Evolutionary conservation across 1,140 invertebrate genomes (phyloP).

Genomic region (Lutraria rhynchaena): DNA sequence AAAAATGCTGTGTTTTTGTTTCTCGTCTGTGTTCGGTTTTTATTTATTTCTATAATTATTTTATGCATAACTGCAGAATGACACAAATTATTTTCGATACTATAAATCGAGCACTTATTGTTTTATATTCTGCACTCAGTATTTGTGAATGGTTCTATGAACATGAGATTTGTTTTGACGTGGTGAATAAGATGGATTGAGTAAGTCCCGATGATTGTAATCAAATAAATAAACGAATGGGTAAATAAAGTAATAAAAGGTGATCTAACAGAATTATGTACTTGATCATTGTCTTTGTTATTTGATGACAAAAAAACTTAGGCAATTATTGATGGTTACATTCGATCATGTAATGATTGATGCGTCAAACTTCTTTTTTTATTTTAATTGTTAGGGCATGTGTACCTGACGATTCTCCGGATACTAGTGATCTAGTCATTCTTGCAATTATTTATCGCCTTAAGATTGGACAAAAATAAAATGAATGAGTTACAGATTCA

Average conservation of each 20-base stretch:
- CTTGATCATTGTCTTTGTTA: constrained; percentile 15
- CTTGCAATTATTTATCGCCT: too few species aligned
- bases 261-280: neutral
- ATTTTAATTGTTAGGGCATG: too few species aligned
- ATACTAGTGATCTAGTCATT: too few species aligned
- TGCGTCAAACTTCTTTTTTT: too few species aligned
- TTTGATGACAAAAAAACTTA: too few species aligned
- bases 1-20: neutral
- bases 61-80: constrained; percentile 16
- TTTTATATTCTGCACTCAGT: neutral
- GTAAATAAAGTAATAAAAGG: neutral
- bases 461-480: too few species aligned
- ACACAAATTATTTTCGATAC: constrained; percentile 36
- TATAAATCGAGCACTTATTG: constrained; percentile 28
- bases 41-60: too few species aligned
- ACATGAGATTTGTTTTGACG: constrained; percentile 1
- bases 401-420: too few species aligned
- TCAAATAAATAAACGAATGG: neutral
- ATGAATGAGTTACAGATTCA: too few species aligned
- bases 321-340: neutral
- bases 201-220: constrained; percentile 9
- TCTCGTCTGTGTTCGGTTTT: too few species aligned
- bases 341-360: too few species aligned
- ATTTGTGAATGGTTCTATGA: constrained; percentile 16
- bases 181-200: constrained; percentile 17